These are phyloP conservation scores for Drosophila paramelanica DNA, from an alignment of 2,888 invertebrate species.

Conservation along the genomic window DNA sequence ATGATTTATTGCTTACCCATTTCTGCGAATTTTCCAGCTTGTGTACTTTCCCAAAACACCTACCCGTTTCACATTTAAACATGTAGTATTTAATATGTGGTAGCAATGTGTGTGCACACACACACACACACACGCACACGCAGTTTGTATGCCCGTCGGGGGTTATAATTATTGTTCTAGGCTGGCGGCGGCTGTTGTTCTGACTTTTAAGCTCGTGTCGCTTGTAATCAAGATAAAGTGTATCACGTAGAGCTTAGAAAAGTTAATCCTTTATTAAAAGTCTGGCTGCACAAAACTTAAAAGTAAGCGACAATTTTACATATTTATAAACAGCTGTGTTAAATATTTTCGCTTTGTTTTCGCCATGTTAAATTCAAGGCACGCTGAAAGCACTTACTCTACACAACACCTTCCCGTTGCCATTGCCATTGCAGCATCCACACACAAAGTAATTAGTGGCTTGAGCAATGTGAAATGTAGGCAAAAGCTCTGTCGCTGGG, in stretches of 20 bases:
- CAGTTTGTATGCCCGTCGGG: slow-evolving; percentile 25
- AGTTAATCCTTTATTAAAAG: slow-evolving; percentile 46
- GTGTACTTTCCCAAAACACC: background rate
- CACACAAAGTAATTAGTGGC: slow-evolving; percentile 71
- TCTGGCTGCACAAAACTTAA: slow-evolving; percentile 38
- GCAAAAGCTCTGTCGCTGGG: slow-evolving; percentile 8
- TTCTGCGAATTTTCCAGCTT: background rate
- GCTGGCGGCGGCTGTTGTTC: slow-evolving; percentile 10
- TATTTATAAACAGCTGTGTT: background rate
- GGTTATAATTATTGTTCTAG: slow-evolving; percentile 46
- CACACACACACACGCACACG: too few species aligned
- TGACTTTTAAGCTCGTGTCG: slow-evolving; percentile 5
- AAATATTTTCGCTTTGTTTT: slow-evolving; percentile 22
- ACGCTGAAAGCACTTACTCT: slow-evolving; percentile 67
- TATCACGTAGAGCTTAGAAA: background rate
- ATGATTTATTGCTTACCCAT: background rate
- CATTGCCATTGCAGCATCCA: slow-evolving; percentile 15
- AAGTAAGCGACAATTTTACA: slow-evolving; percentile 36
- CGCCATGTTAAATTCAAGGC: slow-evolving; percentile 30
- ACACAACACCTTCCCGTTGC: slow-evolving; percentile 7
- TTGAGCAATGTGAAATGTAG: slow-evolving; percentile 40
- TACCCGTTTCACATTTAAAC: too few species aligned
- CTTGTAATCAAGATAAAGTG: background rate
- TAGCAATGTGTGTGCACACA: slow-evolving; percentile 7
- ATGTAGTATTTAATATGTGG: slow-evolving; percentile 3